Percentiles rank a stretch among this genome's conserved stretches.
These are phyloP conservation scores for Tetrax tetrax DNA, from an alignment of 2,113 vertebrate species.

Conservation along the genomic window DNA sequence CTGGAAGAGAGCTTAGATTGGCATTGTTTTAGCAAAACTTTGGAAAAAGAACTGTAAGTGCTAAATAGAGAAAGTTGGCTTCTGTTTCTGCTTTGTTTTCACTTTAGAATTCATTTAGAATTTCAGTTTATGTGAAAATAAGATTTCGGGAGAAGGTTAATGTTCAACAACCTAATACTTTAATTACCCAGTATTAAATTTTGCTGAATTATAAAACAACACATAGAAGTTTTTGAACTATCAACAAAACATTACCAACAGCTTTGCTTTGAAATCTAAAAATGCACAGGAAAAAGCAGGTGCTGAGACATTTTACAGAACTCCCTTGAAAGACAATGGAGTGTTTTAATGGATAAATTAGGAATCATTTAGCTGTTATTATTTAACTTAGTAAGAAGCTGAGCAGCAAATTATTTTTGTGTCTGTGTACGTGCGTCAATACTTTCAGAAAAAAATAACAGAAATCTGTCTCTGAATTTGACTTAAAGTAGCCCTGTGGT, in stretches of 20 bases:
- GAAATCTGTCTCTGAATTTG: not conserved
- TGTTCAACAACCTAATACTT: not conserved
- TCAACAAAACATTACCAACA: not conserved
- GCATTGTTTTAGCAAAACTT: not conserved
- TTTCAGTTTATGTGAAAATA: not conserved
- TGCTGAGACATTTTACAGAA: not conserved
- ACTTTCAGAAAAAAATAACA: not conserved
- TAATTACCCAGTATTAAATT: not conserved
- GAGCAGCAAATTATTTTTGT: not conserved
- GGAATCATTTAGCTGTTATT: not conserved
- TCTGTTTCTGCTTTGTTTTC: not conserved
- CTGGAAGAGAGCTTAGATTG: not conserved
- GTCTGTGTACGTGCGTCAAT: not conserved
- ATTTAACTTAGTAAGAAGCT: not conserved
- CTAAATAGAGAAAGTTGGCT: not conserved
- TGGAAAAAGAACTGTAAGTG: not conserved
- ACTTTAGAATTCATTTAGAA: not conserved
- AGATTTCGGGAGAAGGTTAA: not conserved
- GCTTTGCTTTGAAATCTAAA: not conserved
- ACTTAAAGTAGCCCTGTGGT: not conserved
- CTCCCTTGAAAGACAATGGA: not conserved
- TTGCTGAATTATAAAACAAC: slow-evolving; percentile 2
- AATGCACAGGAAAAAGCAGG: not conserved
- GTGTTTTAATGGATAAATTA: not conserved
- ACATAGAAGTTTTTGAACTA: not conserved